Percentiles rank a stretch among this genome's conserved stretches.
Evolutionary conservation across 2,888 invertebrate genomes (phyloP).

Genomic region (Carcina quercana): DNA sequence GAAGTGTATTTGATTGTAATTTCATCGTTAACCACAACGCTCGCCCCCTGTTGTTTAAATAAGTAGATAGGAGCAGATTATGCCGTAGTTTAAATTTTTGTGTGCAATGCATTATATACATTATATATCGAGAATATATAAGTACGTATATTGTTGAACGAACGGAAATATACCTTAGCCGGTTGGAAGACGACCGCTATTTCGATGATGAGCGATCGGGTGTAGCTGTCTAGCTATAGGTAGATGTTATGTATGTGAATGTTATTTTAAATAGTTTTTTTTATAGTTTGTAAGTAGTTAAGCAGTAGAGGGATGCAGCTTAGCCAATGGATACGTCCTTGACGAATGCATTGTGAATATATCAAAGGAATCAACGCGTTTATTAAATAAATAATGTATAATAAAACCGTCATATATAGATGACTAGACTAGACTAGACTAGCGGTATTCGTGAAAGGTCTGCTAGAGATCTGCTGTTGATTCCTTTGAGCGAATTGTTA

Average conservation of each 20-base stretch:
- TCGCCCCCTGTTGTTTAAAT: too few species aligned
- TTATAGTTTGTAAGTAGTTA: conserved; percentile 33
- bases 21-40: too few species aligned
- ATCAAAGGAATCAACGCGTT: conserved; percentile 32
- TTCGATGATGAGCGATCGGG: conserved; percentile 16
- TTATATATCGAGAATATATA: too few species aligned
- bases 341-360: conserved; percentile 21
- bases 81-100: too few species aligned
- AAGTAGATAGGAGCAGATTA: too few species aligned
- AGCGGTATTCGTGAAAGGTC: not conserved
- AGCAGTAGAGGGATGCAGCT: conserved; percentile 47
- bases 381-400: conserved; percentile 9
- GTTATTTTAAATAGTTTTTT: conserved; percentile 20
- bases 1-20: too few species aligned
- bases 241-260: conserved; percentile 69
- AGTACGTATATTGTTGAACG: too few species aligned
- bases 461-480: conserved; percentile 8
- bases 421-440: too few species aligned
- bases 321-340: conserved; percentile 24
- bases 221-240: conserved; percentile 52
- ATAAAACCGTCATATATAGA: too few species aligned
- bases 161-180: too few species aligned
- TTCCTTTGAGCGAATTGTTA: conserved; percentile 22
- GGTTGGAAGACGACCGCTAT: too few species aligned
- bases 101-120: too few species aligned